Base-by-base conservation (phyloP, 2,113 vertebrate species). In the Saccopteryx leptura region DNA sequence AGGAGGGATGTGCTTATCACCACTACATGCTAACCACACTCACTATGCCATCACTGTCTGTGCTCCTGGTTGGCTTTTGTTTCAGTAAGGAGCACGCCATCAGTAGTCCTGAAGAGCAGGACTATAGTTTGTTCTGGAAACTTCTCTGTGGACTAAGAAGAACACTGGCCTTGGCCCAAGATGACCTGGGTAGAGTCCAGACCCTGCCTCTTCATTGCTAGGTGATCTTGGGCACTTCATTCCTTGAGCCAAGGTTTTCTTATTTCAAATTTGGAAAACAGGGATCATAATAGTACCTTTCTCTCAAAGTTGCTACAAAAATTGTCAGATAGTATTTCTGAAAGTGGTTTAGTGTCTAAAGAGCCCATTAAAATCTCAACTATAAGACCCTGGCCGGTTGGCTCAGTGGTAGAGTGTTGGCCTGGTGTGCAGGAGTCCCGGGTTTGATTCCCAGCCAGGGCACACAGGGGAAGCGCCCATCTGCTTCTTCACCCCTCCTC, bases 311-410 rank as follows among this genome's bases (percentile, higher is more conserved):
- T 80, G 14, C 33, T 75, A n/a, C 11, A 48, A 82, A 85, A 86
- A 58, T 39, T 19, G 23, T 23, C 28, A 94, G 58, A 50, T 54
- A 31, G 31, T 52, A 7, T 84, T 87, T 83, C 48, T 80, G 71
- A 75, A 94, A 63, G 81, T 63, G 65, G 50, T 31, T 39, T 66
- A 85, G 0, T 48, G n/a, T 58, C 18, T 66, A 1, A 48, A 66
- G 90, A 88, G 31, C 15, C 10, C 5, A 33, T 46, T 88, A 71
- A 88, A 92, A 66, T 93, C 61, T 91, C 66, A 68, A 39, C 46
- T 33, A 50, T 12, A 46, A 39, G 39, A 39, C 39, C 39, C 39
- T 39, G 39, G 39, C 39, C 39, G 39, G 39, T 39, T 39, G 39
- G 39, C 39, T 39, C 39, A 39, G 39, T 39, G 39, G 39, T 39